These are phyloP conservation scores for Simalia tracyae DNA, from an alignment of 2,797 vertebrate genomes.

Conservation along the genomic window DNA sequence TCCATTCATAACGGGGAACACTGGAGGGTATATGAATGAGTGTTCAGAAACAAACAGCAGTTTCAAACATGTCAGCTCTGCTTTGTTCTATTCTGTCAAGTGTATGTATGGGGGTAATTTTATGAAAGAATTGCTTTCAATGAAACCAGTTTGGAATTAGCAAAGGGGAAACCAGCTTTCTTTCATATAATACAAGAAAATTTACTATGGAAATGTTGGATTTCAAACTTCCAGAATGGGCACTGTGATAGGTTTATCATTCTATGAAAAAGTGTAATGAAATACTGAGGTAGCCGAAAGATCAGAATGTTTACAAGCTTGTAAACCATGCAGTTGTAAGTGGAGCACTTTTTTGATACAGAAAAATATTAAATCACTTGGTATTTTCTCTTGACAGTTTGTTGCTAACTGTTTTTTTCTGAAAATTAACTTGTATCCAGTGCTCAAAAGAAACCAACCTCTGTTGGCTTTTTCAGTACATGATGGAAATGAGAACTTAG, in stretches of 20 bases:
- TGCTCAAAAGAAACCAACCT: constrained; percentile 71
- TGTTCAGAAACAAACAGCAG: constrained; percentile 51
- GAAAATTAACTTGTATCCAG: constrained; percentile 32
- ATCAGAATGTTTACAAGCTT: rapidly evolving
- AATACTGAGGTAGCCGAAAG: background rate
- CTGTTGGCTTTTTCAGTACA: constrained; percentile 62
- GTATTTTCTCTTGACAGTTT: background rate
- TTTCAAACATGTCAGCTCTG: constrained; percentile 45
- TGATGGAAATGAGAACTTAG: constrained; percentile 20
- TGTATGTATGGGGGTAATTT: constrained; percentile 18
- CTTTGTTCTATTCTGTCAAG: constrained; percentile 42
- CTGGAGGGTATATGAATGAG: constrained; percentile 49
- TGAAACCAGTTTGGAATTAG: constrained; percentile 44
- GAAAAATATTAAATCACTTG: background rate
- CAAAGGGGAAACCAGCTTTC: background rate
- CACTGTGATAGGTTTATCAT: background rate
- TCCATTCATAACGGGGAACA: constrained; percentile 55
- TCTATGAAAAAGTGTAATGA: background rate
- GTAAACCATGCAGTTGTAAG: background rate
- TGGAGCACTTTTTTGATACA: constrained; percentile 24
- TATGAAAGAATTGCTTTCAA: constrained; percentile 30
- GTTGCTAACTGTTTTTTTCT: background rate
- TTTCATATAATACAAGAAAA: background rate
- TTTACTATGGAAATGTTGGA: background rate
- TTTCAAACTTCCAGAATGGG: background rate